Evolutionary conservation across 2,797 vertebrate genomes (phyloP), one percentile per base, ranked within the genome.

Genomic region (Chanos chanos): DNA sequence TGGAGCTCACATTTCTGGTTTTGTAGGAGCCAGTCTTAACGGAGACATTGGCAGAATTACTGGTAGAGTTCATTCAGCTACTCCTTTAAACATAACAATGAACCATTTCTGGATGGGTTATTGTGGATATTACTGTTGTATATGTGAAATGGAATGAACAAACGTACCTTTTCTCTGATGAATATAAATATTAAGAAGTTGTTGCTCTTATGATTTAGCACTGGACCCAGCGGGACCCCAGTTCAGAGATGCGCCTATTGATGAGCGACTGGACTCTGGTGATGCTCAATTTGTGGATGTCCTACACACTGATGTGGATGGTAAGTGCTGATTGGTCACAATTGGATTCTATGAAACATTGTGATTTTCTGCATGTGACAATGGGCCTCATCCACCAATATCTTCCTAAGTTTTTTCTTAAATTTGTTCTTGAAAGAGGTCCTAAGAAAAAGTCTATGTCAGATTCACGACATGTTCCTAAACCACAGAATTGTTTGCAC

Each of bases 1-100:
- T 3, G 97, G 97, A 18, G 96, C 96, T 73, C 97, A 99, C 67
- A 72, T 98, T 57, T 90, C 95, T 64, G 97, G 97, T 31, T 95
- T 95, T 66, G 84, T 94, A 6, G 97, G 96, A 1, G 88, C 90
- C 21, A 83, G 76, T 2, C 87, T 96, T 34, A 75, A 85, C 1
- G 91, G 95, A 1, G 41, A 66, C 60, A 80, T 99, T 54, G 94
- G 94, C 77, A 92, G 94, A 83, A 98, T 99, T 73, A 96, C 97
- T 85, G 97, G 97, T 98, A 75, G 83, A 68, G 4, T 27, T 2
- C 8, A 7, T 30, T 36, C 7, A 10, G 16, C 16, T 37, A 15
- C 6, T 22, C 4, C 1, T 7, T 5, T 27, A 19, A 15, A 41
- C n/a, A 37, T 15, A 5, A 39, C 13, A 4, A 41, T 13, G 9